phyloP scores from a whole-genome alignment of 2,797 vertebrate genomes.

The Manis pentadactyla region DNA sequence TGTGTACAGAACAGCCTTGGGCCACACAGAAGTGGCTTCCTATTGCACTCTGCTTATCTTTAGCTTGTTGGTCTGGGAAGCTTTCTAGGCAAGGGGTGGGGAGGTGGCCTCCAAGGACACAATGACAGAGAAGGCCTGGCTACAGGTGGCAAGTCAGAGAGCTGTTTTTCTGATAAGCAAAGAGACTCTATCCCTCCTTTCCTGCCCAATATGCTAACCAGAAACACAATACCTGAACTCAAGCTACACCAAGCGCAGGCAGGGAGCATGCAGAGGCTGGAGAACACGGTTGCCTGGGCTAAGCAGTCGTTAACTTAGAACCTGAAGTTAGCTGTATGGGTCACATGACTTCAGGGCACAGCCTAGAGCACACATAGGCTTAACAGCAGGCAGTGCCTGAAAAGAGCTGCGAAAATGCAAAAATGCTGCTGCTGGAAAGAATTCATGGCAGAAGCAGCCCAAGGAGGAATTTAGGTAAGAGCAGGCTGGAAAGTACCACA shows the following conservation, averaged over 20 bases:
- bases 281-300: not conserved
- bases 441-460: not conserved
- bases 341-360: not conserved
- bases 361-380: not conserved
- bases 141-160: constrained; percentile 15
- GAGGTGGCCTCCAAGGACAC: not conserved
- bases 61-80: not conserved
- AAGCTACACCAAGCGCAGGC: not conserved
- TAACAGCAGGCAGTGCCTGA: not conserved
- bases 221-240: not conserved
- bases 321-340: not conserved
- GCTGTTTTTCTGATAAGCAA: constrained; percentile 34
- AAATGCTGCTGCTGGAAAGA: not conserved
- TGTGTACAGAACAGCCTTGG: not conserved
- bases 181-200: not conserved
- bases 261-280: not conserved
- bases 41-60: not conserved
- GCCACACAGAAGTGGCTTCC: not conserved
- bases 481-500: not conserved
- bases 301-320: constrained; percentile 13
- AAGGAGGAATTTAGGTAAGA: not conserved
- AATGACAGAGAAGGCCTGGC: not conserved
- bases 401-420: not conserved
- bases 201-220: not conserved
- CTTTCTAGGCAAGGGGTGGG: not conserved